Evolutionary conservation across 2,797 vertebrate species (phyloP).

Genomic region (Huso huso): DNA sequence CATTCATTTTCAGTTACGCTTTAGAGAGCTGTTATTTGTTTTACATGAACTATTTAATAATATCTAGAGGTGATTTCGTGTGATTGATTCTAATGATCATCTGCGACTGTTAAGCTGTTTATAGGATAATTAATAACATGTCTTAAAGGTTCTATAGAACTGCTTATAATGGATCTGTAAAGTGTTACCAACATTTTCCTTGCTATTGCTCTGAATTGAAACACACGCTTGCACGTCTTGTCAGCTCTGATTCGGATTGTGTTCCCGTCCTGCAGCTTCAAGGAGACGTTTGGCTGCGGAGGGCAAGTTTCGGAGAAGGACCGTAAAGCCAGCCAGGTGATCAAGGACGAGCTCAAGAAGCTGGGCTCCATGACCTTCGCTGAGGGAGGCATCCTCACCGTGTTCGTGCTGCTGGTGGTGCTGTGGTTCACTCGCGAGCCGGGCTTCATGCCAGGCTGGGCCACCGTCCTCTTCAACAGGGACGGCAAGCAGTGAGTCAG

Average conservation of each 20-base stretch:
- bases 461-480: conserved; percentile 59
- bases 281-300: conserved; percentile 72
- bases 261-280: conserved; percentile 54
- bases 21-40: too few species aligned
- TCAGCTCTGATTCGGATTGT: not conserved
- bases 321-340: conserved; percentile 55
- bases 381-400: conserved; percentile 57
- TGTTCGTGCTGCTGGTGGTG: conserved; percentile 70
- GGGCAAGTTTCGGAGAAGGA: conserved; percentile 35
- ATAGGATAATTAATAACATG: too few species aligned
- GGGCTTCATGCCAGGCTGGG: conserved; percentile 86
- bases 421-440: conserved; percentile 92
- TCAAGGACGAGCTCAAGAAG: conserved; percentile 61
- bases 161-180: not conserved
- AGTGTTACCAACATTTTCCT: not conserved
- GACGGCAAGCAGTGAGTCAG: conserved; percentile 48
- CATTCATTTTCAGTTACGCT: too few species aligned
- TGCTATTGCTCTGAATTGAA: not conserved
- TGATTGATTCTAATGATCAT: too few species aligned
- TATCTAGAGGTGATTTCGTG: too few species aligned
- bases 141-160: not conserved
- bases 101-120: not conserved
- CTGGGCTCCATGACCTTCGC: conserved; percentile 74
- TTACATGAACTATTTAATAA: too few species aligned
- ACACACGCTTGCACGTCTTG: not conserved